Conservation (phyloP, 2,113 vertebrate species). For the Neofelis nebulosa region DNA sequence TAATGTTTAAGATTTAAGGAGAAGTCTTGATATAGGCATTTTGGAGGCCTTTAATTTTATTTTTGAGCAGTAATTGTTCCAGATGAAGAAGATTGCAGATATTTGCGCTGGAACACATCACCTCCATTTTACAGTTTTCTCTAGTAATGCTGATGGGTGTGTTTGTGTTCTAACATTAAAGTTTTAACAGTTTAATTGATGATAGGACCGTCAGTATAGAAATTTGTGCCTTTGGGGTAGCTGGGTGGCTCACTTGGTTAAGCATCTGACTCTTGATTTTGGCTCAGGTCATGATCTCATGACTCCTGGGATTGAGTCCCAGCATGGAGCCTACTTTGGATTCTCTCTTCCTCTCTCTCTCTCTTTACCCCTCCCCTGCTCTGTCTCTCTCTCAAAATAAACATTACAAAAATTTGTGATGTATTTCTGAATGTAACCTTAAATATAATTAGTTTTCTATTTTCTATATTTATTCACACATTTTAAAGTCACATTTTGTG, state of each 20-base stretch:
- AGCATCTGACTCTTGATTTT: too few species aligned
- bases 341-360: too few species aligned
- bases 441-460: not conserved
- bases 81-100: not conserved
- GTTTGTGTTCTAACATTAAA: not conserved
- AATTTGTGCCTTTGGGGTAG: not conserved
- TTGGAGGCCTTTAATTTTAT: not conserved
- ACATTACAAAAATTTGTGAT: too few species aligned
- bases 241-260: too few species aligned
- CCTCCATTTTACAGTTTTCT: not conserved
- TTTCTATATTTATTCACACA: not conserved
- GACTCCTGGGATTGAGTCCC: too few species aligned
- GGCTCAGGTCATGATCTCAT: too few species aligned
- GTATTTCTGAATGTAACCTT: not conserved
- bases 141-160: not conserved
- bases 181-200: not conserved
- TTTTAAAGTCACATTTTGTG: constrained; percentile 26
- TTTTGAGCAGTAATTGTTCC: not conserved
- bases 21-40: not conserved
- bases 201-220: not conserved
- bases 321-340: too few species aligned
- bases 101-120: not conserved
- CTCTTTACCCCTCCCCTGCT: too few species aligned
- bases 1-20: not conserved
- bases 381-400: too few species aligned